Base-by-base conservation (phyloP, 2,888 invertebrate genomes). In the Meliscaeva auricollis region DNA sequence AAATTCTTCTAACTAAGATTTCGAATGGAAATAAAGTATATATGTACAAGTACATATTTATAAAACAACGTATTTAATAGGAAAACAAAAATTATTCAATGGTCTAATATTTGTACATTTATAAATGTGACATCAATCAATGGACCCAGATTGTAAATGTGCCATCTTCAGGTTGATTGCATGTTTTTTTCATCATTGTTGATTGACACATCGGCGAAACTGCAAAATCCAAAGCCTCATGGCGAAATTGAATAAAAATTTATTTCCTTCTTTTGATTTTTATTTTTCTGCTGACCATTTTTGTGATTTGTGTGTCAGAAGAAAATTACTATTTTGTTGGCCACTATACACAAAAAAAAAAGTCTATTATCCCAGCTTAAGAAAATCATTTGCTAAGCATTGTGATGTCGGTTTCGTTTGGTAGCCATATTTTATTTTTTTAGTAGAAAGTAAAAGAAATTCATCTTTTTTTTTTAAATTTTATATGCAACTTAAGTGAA, bases 271-370 rank as follows among this genome's bases (percentile, higher is more conserved):
- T 22, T 52, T 17, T n/a, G 8, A 17, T 15, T 62, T 60, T 26
- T 69, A 22, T 46, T 48, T 41, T 60, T n/a, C n/a, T 26, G 26
- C 58, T 38, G 54, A 44, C 35, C 58, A 64, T 74, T 41, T 78
- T 56, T 74, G 56, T 78, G 62, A 73, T 83, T 83, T 83, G 78
- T 83, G 73, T 78, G 74, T 78, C 78, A 78, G 58, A 66, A 82
- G 69, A 74, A 83, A 83, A 78, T 78, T 69, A 83, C 56, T 50
- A 74, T 68, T 68, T 78, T 46, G 30, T 11, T 11, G 3, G 11
- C 9, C 9, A 11, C 11, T 38, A n/a, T n/a, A n/a, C n/a, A 13
- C 22, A 17, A 68, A 30, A 62, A 46, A 13, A 35, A 35, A 48
- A 17, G 13, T 58, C 60, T 44, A 80, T 80, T 80, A 68, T 58